phyloP scores from a whole-genome alignment of 1,140 invertebrate genomes.

The Heliothis subflexa region DNA sequence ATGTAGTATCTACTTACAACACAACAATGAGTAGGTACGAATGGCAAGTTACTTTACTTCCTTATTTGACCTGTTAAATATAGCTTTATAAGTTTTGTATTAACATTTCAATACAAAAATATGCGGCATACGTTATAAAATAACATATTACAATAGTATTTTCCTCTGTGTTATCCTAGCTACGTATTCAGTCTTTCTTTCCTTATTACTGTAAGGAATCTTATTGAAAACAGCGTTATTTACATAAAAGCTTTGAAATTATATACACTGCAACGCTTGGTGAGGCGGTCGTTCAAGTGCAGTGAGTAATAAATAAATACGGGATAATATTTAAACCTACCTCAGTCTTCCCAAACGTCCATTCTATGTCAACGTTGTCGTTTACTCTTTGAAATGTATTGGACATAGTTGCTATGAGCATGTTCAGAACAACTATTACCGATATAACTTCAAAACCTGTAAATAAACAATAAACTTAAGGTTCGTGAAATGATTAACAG shows the following conservation, averaged over 20 bases:
- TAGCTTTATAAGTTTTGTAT: background rate
- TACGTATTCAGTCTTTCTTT: background rate
- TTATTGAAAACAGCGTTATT: background rate
- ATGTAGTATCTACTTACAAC: too few relatives aligned
- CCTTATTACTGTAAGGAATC: background rate
- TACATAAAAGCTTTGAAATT: background rate
- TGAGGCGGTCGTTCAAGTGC: background rate
- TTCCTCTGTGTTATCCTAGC: background rate
- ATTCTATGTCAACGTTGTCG: conserved; percentile 87
- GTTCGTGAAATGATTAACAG: too few relatives aligned
- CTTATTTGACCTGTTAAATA: background rate
- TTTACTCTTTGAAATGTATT: conserved; percentile 90
- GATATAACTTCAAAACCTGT: conserved; percentile 89
- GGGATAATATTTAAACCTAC: conserved; percentile 58
- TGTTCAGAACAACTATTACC: conserved; percentile 92
- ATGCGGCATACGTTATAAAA: background rate
- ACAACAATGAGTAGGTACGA: too few relatives aligned
- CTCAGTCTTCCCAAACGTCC: conserved; percentile 87
- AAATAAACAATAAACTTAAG: background rate
- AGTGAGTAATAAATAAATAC: background rate
- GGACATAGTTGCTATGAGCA: conserved; percentile 92
- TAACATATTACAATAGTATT: background rate
- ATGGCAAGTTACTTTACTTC: background rate
- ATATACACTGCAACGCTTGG: background rate
- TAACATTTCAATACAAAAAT: background rate